Evolutionary conservation across 2,797 vertebrate species (phyloP).

Genomic region (Tokudaia tokunoshimensis): DNA sequence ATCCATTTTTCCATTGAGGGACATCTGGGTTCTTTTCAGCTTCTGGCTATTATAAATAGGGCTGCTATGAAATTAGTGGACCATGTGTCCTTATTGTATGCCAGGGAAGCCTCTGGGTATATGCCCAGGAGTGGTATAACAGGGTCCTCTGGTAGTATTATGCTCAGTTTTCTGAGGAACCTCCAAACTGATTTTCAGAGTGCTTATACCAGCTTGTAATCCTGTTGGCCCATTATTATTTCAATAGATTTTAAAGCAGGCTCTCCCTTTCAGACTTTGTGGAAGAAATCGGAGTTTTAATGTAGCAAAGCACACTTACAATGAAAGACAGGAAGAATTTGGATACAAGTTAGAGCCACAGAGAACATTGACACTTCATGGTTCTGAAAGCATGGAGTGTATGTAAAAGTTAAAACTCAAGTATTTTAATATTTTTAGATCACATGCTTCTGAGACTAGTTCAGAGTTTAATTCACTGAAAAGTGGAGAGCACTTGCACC

Average conservation of each 20-base stretch:
- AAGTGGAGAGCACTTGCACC: neutral
- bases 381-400: neutral
- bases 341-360: neutral
- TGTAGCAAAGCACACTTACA: neutral
- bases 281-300: constrained; percentile 38
- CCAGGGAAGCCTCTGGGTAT: no score
- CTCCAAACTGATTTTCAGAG: no score
- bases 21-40: no score
- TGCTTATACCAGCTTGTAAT: no score
- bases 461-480: constrained; percentile 20
- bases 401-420: neutral
- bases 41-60: no score
- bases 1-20: no score
- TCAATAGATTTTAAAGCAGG: neutral
- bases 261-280: constrained; percentile 15
- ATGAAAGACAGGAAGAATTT: constrained; percentile 32
- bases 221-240: neutral
- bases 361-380: neutral
- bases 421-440: neutral
- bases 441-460: neutral
- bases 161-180: no score
- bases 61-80: no score
- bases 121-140: no score
- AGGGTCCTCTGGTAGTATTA: no score
- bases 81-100: no score